Conservation (phyloP, 1,140 invertebrate species). For the Drosophila seguyi region DNA sequence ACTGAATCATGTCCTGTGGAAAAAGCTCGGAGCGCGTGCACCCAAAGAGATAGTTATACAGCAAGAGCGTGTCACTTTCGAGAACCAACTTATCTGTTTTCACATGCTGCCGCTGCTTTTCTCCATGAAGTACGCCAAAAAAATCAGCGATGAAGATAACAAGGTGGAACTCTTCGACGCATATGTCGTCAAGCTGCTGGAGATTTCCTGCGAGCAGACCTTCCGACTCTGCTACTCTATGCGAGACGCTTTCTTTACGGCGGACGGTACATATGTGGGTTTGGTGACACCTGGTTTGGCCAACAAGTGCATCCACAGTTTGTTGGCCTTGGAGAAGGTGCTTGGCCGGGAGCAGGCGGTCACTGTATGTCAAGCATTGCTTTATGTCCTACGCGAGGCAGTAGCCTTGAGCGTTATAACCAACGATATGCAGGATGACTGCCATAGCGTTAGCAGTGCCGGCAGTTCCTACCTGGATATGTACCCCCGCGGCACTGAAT, state of each 20-base stretch:
- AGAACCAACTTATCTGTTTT: conserved; percentile 87
- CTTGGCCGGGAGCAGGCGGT: conserved; percentile 88
- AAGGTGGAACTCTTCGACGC: conserved; percentile 87
- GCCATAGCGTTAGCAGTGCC: conserved; percentile 84
- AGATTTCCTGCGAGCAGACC: conserved; percentile 88
- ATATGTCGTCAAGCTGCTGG: conserved; percentile 88
- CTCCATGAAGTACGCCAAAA: conserved; percentile 85
- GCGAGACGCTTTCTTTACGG: conserved; percentile 77
- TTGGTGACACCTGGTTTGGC: conserved; percentile 86
- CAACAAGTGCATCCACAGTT: conserved; percentile 88
- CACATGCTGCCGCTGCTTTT: conserved; percentile 88
- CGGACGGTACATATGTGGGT: conserved; percentile 51
- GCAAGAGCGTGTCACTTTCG: conserved; percentile 84
- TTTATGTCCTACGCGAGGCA: conserved; percentile 89
- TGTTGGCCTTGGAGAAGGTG: conserved; percentile 86
- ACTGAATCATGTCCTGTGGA: conserved; percentile 83
- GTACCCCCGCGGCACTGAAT: conserved; percentile 62
- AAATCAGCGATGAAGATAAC: conserved; percentile 54
- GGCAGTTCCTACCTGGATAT: conserved; percentile 61
- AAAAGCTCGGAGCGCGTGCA: conserved; percentile 67
- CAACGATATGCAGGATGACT: conserved; percentile 47
- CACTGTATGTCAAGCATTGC: conserved; percentile 89
- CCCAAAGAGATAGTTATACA: conserved; percentile 80
- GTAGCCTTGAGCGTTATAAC: conserved; percentile 59
- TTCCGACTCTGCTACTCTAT: conserved; percentile 88